These are phyloP conservation scores for Sesia bembeciformis DNA, from an alignment of 2,888 invertebrate species.

Conservation along the genomic window DNA sequence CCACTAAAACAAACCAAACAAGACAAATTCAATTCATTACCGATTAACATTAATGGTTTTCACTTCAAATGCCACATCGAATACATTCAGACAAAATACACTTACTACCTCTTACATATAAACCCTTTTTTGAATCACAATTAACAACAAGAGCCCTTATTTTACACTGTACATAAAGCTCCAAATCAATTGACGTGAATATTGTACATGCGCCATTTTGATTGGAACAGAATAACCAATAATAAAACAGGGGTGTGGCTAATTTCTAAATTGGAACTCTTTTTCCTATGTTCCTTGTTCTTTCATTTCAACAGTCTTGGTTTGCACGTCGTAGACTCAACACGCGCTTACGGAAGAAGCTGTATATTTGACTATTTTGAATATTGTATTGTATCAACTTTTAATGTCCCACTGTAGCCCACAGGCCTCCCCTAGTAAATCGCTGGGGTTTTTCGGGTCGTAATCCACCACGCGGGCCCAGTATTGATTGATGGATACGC, in stretches of 20 bases:
- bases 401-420: too few relatives aligned
- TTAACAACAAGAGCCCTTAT: not conserved
- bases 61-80: not conserved
- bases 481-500: too few relatives aligned
- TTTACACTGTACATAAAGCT: not conserved
- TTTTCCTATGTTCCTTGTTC: slow-evolving; percentile 31
- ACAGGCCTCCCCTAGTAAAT: too few relatives aligned
- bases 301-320: slow-evolving; percentile 37
- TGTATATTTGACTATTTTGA: too few relatives aligned
- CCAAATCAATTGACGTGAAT: not conserved
- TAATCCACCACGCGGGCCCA: too few relatives aligned
- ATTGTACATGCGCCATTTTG: slow-evolving; percentile 15
- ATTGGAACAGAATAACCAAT: slow-evolving; percentile 38
- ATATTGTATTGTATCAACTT: too few relatives aligned
- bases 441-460: too few relatives aligned
- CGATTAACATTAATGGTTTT: not conserved
- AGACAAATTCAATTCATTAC: not conserved
- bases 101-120: slow-evolving; percentile 4
- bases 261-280: slow-evolving; percentile 62
- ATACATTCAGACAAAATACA: not conserved
- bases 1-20: not conserved
- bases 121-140: not conserved
- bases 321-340: slow-evolving; percentile 12
- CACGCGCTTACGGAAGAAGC: not conserved
- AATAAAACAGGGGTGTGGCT: slow-evolving; percentile 62